Conservation (phyloP, 2,888 invertebrate species). For the Polyploca ridens region DNA sequence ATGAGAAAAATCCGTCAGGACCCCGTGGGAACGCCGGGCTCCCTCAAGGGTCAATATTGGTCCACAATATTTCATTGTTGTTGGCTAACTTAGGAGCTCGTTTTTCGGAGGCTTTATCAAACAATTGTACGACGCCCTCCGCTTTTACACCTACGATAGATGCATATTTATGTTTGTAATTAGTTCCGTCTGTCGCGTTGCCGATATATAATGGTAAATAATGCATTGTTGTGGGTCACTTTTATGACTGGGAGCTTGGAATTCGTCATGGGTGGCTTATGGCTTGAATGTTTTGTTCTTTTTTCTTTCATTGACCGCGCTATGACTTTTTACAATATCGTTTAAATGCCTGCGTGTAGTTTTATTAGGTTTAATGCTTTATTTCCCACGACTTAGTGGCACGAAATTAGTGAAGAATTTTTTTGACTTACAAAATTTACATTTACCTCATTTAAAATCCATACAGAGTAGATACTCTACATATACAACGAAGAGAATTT, state of each 20-base stretch:
- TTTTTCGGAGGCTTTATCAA: constrained; percentile 59
- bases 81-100: constrained; percentile 60
- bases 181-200: constrained; percentile 76
- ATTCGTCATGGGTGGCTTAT: constrained; percentile 79
- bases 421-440: neutral
- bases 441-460: too few species aligned
- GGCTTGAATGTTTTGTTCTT: constrained; percentile 41
- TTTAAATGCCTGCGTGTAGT: constrained; percentile 4
- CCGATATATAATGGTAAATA: constrained; percentile 83
- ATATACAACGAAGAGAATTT: too few species aligned
- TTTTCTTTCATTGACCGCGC: constrained; percentile 9
- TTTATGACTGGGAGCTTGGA: constrained; percentile 71
- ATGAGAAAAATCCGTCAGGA: constrained; percentile 77
- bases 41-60: constrained; percentile 76
- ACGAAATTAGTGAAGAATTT: neutral
- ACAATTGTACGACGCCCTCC: constrained; percentile 61
- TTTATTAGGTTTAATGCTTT: constrained; percentile 6
- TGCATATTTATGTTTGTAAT: constrained; percentile 76
- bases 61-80: constrained; percentile 68
- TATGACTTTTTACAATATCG: constrained; percentile 19
- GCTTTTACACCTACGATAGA: constrained; percentile 79
- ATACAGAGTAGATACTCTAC: too few species aligned
- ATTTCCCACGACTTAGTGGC: neutral
- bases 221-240: constrained; percentile 81
- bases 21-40: constrained; percentile 75